Evolutionary conservation across 2,113 vertebrate species (phyloP).

Genomic region (Illadopsis cleaveri): DNA sequence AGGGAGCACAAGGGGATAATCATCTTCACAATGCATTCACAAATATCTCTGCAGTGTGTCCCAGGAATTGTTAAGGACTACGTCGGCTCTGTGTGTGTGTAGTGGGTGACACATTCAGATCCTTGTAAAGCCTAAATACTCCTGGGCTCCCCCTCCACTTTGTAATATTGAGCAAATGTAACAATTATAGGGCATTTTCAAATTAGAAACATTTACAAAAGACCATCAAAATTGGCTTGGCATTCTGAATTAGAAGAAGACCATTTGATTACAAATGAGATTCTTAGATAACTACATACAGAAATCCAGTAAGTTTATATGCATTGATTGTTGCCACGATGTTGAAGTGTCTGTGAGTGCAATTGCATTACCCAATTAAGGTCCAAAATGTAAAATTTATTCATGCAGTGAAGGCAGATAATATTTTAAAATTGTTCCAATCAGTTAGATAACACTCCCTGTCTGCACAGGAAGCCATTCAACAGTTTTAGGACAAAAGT

Average conservation of each 20-base stretch:
- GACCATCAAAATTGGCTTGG: neutral
- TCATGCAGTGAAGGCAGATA: neutral
- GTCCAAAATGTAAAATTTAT: constrained; percentile 1
- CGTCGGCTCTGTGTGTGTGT: neutral
- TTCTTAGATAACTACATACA: constrained; percentile 15
- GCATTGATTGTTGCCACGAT: constrained; percentile 16
- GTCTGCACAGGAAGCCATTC: neutral
- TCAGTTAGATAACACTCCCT: constrained; percentile 10
- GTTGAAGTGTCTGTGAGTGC: neutral
- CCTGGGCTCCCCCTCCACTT: neutral
- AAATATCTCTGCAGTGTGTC: neutral
- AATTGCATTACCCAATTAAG: constrained; percentile 30
- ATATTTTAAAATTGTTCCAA: neutral
- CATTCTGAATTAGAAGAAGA: neutral
- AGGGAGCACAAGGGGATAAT: neutral
- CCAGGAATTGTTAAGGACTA: neutral
- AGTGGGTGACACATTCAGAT: neutral
- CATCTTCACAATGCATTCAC: neutral
- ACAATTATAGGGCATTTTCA: neutral
- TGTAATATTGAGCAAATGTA: neutral
- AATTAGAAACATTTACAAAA: neutral
- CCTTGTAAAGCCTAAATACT: neutral
- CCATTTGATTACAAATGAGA: neutral
- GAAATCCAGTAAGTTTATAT: constrained; percentile 10
- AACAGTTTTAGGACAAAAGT: neutral